Evolutionary conservation across 2,888 invertebrate genomes (phyloP).

Genomic region (Azorinus chamasolen): DNA sequence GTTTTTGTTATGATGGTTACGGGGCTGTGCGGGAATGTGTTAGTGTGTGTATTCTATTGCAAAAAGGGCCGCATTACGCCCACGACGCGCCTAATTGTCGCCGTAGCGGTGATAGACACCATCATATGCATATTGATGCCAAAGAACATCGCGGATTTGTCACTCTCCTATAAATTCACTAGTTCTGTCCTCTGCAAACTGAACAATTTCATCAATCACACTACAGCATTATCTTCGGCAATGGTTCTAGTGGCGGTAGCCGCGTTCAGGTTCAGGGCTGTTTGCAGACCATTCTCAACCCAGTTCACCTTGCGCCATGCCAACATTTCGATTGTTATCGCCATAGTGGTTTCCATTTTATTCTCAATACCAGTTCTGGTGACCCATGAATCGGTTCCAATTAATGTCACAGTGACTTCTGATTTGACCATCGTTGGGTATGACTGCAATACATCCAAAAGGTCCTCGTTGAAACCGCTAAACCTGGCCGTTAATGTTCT

Average conservation of each 20-base stretch:
- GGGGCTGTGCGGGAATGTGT: neutral
- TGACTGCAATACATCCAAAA: conserved; percentile 5
- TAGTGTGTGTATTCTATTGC: conserved; percentile 1
- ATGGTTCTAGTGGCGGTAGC: conserved; percentile 2
- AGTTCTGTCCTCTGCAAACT: conserved; percentile 12
- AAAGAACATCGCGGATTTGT: conserved; percentile 1
- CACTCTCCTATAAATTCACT: conserved; percentile 6
- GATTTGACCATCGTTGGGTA: neutral
- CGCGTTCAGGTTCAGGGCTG: conserved; percentile 15
- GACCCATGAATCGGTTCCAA: conserved; percentile 4
- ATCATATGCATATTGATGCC: conserved; percentile 9
- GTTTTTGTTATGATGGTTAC: neutral
- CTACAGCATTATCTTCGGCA: neutral
- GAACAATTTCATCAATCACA: conserved; percentile 3
- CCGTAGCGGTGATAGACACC: conserved; percentile 3
- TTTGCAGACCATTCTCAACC: neutral
- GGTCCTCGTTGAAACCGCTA: neutral
- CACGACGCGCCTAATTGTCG: conserved; percentile 9
- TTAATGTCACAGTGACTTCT: neutral
- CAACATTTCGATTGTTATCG: conserved; percentile 1
- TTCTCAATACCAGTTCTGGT: conserved; percentile 8
- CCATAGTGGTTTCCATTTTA: neutral
- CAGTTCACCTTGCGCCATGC: conserved; percentile 9
- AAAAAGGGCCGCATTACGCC: neutral
- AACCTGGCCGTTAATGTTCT: conserved; percentile 1